Base-by-base conservation (phyloP, 2,888 invertebrate species). In the Piscicola geometra region DNA sequence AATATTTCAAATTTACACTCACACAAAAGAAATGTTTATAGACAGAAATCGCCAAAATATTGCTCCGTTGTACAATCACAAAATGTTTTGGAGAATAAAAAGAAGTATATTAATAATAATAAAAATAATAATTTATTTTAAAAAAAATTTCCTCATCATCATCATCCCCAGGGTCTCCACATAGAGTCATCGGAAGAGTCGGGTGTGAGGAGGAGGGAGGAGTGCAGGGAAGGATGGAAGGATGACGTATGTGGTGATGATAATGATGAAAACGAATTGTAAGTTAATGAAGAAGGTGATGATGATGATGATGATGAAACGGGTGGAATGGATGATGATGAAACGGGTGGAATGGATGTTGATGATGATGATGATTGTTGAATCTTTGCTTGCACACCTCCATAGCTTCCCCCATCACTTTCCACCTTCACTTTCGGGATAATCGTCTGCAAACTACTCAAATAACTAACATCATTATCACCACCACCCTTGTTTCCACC, bases 181-280 rank as follows among this genome's bases (percentile, higher is more conserved):
- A 56, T 56, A 5, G 60, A 56, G 60, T 56, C 60, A 56, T 56
- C 60, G 60, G 60, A 56, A 5, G 60, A 56, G n/a, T 56, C 60
- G n/a, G 60, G 60, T 25, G 60, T 56, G 60, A 56, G 60, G n/a
- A 56, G 21, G 60, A 56, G n/a, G 25, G 60, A 56, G 25, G 9
- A 18, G 25, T 5, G 60, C 12, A 47, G 21, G 21, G 50, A 9
- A 15, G 50, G 21, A 21, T 9, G 9, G 60, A 25, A 25, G 60
- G 60, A 25, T 5, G 60, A 56, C 3, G 60, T 56, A 3, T 56
- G 60, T 5, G 60, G 60, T 21, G 21, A 56, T 56, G 60, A 18
- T 5, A n/a, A 25, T 15, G 60, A 25, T 5, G 60, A 56, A 5
- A n/a, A 56, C 3, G 60, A 25, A 56, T 9, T 18, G 25, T 47